phyloP scores from a whole-genome alignment of 2,888 invertebrate species.

The Ophraella communa region DNA sequence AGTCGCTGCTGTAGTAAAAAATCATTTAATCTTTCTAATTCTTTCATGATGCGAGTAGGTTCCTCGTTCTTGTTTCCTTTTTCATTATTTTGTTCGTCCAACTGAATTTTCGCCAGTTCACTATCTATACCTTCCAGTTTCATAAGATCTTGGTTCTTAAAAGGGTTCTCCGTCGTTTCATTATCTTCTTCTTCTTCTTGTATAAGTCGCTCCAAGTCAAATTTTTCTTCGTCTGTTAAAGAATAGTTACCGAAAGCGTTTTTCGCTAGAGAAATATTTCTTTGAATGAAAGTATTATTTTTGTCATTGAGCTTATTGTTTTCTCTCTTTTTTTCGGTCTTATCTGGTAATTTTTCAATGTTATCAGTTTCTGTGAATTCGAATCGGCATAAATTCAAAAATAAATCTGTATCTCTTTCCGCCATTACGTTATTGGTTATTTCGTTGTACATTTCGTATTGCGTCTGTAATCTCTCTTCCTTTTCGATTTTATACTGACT shows the following conservation, averaged over 20 bases:
- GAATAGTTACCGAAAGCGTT: slow-evolving; percentile 37
- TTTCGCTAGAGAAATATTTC: slow-evolving; percentile 41
- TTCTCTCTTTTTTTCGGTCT: slow-evolving; percentile 3
- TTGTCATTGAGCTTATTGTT: background rate
- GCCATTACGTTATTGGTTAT: slow-evolving; percentile 24
- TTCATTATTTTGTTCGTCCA: slow-evolving; percentile 31
- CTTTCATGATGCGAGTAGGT: background rate
- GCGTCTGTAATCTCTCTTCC: slow-evolving; percentile 36
- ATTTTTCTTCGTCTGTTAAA: slow-evolving; percentile 47
- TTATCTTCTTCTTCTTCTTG: slow-evolving; percentile 1
- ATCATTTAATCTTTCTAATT: slow-evolving; percentile 18
- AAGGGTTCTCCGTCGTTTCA: background rate
- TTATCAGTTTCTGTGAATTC: slow-evolving; percentile 23
- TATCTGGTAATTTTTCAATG: slow-evolving; percentile 4
- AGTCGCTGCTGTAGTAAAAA: slow-evolving; percentile 28
- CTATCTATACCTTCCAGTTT: slow-evolving; percentile 29
- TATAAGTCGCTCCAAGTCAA: slow-evolving; percentile 39
- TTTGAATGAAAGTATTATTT: slow-evolving; percentile 34
- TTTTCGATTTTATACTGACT: slow-evolving; percentile 38
- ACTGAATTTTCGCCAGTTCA: slow-evolving; percentile 32
- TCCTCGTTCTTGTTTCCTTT: slow-evolving; percentile 14
- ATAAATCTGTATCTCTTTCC: slow-evolving; percentile 33
- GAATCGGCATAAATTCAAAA: slow-evolving; percentile 39
- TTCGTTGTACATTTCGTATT: slow-evolving; percentile 40
- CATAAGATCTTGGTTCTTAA: slow-evolving; percentile 10